A percentile compares a stretch with the other conserved stretches of the same genome.
Evolutionary conservation across 2,888 invertebrate genomes (phyloP).

Genomic region (Entomobrya proxima): DNA sequence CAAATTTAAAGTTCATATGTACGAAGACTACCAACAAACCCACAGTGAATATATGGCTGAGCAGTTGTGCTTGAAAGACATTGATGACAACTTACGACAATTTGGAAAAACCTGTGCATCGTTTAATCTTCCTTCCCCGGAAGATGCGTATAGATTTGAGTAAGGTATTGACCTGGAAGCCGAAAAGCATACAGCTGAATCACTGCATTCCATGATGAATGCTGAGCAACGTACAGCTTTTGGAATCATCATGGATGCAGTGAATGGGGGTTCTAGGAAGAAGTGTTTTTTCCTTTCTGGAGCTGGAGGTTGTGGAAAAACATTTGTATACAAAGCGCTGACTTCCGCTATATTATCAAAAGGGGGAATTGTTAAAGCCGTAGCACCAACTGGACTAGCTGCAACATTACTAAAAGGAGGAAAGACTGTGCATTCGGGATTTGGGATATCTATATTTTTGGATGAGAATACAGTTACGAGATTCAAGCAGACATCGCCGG

Average conservation of each 20-base stretch:
- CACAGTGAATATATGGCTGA: constrained; percentile 38
- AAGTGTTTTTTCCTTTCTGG: constrained; percentile 77
- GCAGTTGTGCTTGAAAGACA: constrained; percentile 43
- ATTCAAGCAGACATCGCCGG: constrained; percentile 39
- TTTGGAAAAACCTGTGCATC: constrained; percentile 32
- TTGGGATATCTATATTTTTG: constrained; percentile 71
- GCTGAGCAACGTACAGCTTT: constrained; percentile 30
- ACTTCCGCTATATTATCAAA: constrained; percentile 63
- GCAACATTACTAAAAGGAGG: constrained; percentile 73
- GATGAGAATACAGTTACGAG: constrained; percentile 49
- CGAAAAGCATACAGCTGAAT: background rate
- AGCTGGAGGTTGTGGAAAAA: constrained; percentile 78
- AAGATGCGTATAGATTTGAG: background rate
- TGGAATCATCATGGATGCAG: constrained; percentile 45
- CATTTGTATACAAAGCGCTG: constrained; percentile 74
- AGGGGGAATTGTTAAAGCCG: constrained; percentile 53
- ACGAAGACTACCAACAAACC: constrained; percentile 58
- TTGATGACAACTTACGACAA: constrained; percentile 41
- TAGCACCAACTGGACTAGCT: constrained; percentile 72
- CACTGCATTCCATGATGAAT: constrained; percentile 16
- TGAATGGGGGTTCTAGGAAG: constrained; percentile 35
- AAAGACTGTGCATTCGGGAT: constrained; percentile 75
- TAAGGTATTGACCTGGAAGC: background rate
- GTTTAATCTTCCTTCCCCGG: constrained; percentile 44
- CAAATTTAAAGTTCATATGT: constrained; percentile 67